Evolutionary conservation across 2,888 invertebrate genomes (phyloP).

Genomic region (Diaphora mendica): DNA sequence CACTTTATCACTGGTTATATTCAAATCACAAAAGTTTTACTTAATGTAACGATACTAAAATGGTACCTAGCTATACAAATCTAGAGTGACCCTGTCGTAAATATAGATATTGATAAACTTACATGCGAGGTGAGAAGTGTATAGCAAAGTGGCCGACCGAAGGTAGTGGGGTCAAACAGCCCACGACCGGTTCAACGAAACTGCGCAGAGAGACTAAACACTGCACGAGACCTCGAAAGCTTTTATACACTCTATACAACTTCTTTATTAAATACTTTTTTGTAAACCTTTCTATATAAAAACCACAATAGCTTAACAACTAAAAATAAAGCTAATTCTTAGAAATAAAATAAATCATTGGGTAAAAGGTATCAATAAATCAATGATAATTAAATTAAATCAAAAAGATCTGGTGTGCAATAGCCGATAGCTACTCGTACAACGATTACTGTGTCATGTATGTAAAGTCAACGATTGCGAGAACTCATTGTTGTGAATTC

Average conservation of each 20-base stretch:
- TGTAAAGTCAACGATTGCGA: slow-evolving; percentile 53
- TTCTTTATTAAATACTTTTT: slow-evolving; percentile 50
- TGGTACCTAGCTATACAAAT: slow-evolving; percentile 11
- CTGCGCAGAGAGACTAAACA: slow-evolving; percentile 78
- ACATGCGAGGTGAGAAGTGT: slow-evolving; percentile 56
- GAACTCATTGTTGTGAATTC: slow-evolving; percentile 71
- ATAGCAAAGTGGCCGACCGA: slow-evolving; percentile 33
- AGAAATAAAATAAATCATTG: not conserved
- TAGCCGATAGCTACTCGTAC: slow-evolving; percentile 25
- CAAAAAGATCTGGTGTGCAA: slow-evolving; percentile 9
- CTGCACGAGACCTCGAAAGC: slow-evolving; percentile 73
- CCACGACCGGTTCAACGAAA: slow-evolving; percentile 74
- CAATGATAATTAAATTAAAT: not conserved
- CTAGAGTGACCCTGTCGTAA: slow-evolving; percentile 24
- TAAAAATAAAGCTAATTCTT: not conserved
- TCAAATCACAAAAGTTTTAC: not conserved
- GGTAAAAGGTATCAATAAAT: slow-evolving; percentile 12
- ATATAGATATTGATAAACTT: slow-evolving; percentile 57
- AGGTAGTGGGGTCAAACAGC: slow-evolving; percentile 57
- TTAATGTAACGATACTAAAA: not conserved
- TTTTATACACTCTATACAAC: slow-evolving; percentile 77
- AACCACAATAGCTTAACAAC: slow-evolving; percentile 2
- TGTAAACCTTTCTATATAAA: slow-evolving; percentile 21
- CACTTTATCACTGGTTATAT: not conserved
- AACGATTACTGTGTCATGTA: slow-evolving; percentile 58